Evolutionary conservation across 1,140 invertebrate genomes (phyloP), one percentile per base, ranked within the genome.

Genomic region (Tenebrio molitor): DNA sequence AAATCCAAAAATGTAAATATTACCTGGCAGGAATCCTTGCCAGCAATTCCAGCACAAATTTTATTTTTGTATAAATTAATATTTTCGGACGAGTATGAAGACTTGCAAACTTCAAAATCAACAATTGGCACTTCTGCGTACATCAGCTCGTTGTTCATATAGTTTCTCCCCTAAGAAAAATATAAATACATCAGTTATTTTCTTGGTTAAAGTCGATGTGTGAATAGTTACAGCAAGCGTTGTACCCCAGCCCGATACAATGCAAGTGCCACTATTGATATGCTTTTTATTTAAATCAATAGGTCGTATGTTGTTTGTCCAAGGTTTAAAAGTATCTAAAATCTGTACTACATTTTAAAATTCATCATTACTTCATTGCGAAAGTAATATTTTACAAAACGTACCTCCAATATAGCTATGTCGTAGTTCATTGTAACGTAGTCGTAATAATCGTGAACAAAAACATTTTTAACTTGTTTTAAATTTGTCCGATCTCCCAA

Each of bases 21-120:
- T 65, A 65, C 62, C 39, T 65, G 62, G 17, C 62, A 65, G 1
- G 62, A 4, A 16, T 39, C 62, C 21, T 65, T 65, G 3, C 14
- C 33, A 10, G 21, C 10, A 2, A 16, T 29, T 10, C 39, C 17
- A 1, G 62, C 62, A 41, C 62, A 65, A 65, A 65, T 65, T 15
- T 21, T 17, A 4, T 41, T 65, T 8, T 65, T 17, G 21, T 17
- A 19, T 19, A 65, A 0, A n/a, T 17, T 2, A 6, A 65, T 3
- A 17, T 7, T 5, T 39, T 1, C 4, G 23, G n/a, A 1, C 4
- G 4, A 1, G 19, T 50, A 50, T 17, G 19, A 50, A 2, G 19
- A 16, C n/a, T 50, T 5, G 34, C 62, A 65, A 5, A 10, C 7
- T 3, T 10, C 19, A 29, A 29, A 65, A n/a, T 34, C n/a, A 19